Percentiles rank a stretch among this genome's conserved stretches.
Evolutionary conservation across 1,140 invertebrate species (phyloP).

Genomic region (Galendromus occidentalis): DNA sequence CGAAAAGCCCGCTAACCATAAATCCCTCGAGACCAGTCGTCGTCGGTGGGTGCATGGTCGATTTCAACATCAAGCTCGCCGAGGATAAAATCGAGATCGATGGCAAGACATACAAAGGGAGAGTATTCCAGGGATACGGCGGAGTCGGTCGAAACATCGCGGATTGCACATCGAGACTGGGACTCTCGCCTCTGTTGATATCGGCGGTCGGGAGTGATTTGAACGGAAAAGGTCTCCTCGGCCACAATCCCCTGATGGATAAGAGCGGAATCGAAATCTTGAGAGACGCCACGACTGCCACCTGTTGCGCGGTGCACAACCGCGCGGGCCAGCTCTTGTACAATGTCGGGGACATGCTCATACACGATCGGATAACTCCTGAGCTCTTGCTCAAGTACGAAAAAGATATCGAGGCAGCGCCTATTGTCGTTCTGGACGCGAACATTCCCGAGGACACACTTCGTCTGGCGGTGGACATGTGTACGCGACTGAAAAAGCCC

Average conservation of each 20-base stretch:
- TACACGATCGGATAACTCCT: slow-evolving; percentile 46
- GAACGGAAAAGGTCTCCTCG: slow-evolving; percentile 27
- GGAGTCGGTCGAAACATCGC: slow-evolving; percentile 81
- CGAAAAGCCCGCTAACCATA: not conserved
- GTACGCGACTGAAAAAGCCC: slow-evolving; percentile 23
- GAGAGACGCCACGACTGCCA: slow-evolving; percentile 36
- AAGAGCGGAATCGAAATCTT: slow-evolving; percentile 26
- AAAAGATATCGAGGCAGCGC: slow-evolving; percentile 35
- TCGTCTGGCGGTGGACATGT: slow-evolving; percentile 39
- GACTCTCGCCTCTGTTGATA: slow-evolving; percentile 41
- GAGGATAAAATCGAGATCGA: slow-evolving; percentile 40
- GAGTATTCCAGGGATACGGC: slow-evolving; percentile 43
- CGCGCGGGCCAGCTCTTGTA: slow-evolving; percentile 49
- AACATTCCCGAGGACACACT: slow-evolving; percentile 49
- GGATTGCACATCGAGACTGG: slow-evolving; percentile 52
- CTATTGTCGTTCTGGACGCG: slow-evolving; percentile 56
- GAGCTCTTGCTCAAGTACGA: slow-evolving; percentile 33
- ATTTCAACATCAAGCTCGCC: slow-evolving; percentile 44
- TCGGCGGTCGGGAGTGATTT: slow-evolving; percentile 57
- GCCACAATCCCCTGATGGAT: slow-evolving; percentile 28
- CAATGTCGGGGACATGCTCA: slow-evolving; percentile 59
- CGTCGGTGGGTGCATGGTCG: slow-evolving; percentile 59
- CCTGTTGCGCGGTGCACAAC: slow-evolving; percentile 51
- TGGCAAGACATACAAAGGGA: slow-evolving; percentile 49
- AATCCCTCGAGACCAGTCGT: slow-evolving; percentile 38